Percentiles rank a stretch among this genome's conserved stretches.
Evolutionary conservation across 2,888 invertebrate genomes (phyloP).

Genomic region (Cryptocephalus primarius): DNA sequence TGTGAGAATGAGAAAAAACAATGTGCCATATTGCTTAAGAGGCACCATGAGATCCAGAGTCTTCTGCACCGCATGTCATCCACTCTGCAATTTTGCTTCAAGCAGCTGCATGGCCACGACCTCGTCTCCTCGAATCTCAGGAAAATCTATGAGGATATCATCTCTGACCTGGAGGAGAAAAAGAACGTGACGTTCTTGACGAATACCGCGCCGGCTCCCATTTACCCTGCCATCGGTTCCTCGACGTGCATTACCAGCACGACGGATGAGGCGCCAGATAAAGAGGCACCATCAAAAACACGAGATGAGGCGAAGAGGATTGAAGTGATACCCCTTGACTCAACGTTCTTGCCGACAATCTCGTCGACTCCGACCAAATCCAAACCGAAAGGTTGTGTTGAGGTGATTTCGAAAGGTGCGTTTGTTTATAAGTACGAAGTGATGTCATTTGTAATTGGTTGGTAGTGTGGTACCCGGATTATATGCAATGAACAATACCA

Average conservation of each 20-base stretch:
- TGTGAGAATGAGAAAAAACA: too few relatives aligned
- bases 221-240: constrained; percentile 22
- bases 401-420: constrained; percentile 30
- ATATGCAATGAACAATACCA: too few relatives aligned
- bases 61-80: constrained; percentile 31
- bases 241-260: constrained; percentile 9
- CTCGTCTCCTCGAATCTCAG: constrained; percentile 46
- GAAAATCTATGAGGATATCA: constrained; percentile 46
- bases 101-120: constrained; percentile 48
- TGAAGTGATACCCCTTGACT: constrained; percentile 16
- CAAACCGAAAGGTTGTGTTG: constrained; percentile 12
- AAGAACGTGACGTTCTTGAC: constrained; percentile 45
- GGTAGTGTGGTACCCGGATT: too few relatives aligned
- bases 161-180: constrained; percentile 47
- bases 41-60: constrained; percentile 21
- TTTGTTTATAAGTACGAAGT: constrained; percentile 18
- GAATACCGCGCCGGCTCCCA: too few relatives aligned
- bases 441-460: too few relatives aligned
- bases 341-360: constrained; percentile 15
- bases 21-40: constrained; percentile 10
- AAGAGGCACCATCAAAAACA: neutral
- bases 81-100: constrained; percentile 47
- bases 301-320: neutral
- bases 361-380: constrained; percentile 9
- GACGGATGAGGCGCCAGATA: constrained; percentile 6